A percentile compares a stretch with the other conserved stretches of the same genome.
These are phyloP conservation scores for Clarias gariepinus DNA, from an alignment of 2,113 vertebrate species.

Conservation along the genomic window DNA sequence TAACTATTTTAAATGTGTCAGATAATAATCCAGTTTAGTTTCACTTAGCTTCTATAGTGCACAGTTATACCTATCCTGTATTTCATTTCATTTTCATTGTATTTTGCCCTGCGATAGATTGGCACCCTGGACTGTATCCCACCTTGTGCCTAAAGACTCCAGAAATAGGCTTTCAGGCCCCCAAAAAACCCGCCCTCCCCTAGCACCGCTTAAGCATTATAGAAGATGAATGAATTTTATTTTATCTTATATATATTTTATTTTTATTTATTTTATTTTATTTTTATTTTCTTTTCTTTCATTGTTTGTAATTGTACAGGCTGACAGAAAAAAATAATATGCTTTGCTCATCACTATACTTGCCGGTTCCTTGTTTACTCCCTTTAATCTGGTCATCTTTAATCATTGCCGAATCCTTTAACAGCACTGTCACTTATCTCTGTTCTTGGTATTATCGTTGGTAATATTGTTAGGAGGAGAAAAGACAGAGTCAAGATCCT, in stretches of 20 bases:
- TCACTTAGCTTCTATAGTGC: background rate
- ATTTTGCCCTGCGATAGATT: too few species aligned
- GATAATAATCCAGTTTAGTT: background rate
- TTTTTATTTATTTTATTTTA: too few species aligned
- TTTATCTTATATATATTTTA: too few species aligned
- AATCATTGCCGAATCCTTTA: background rate
- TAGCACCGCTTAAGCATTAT: too few species aligned
- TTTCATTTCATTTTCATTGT: too few species aligned
- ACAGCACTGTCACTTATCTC: background rate
- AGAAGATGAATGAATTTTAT: too few species aligned
- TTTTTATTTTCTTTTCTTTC: background rate
- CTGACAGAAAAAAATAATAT: background rate
- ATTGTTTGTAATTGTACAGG: background rate
- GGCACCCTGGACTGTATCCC: too few species aligned
- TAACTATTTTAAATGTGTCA: background rate
- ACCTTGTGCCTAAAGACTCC: too few species aligned
- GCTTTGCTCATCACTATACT: background rate
- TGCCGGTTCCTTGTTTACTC: background rate
- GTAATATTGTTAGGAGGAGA: background rate
- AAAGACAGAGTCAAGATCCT: background rate
- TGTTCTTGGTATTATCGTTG: background rate
- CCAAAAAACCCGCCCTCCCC: too few species aligned
- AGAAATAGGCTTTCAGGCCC: too few species aligned
- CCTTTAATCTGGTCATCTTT: background rate
- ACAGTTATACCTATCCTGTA: background rate